Evolutionary conservation across 2,888 invertebrate genomes (phyloP), one percentile per base, ranked within the genome.

Genomic region (Drosophila antonietae): DNA sequence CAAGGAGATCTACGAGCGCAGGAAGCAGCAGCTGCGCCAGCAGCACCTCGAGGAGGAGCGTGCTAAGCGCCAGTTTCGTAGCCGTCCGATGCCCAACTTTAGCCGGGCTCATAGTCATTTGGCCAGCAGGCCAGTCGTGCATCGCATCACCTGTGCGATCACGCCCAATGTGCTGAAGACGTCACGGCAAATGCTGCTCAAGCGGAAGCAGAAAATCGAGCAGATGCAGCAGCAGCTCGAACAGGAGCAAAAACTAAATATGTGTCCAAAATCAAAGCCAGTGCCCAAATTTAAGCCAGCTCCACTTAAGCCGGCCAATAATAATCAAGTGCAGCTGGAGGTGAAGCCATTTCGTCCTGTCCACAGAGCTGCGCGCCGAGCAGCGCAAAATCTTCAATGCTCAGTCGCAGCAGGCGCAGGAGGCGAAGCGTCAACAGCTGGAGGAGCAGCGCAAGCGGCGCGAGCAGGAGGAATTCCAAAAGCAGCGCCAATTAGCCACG

Each of bases 71-170:
- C 68, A 81, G 28, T 86, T 86, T 33, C 90, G 49, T 18, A 88
- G 90, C 44, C 90, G 85, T 0, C 86, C 90, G 5, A 87, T 84
- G 90, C 86, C 86, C 9, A 74, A 86, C 14, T 86, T 90, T n/a
- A 68, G 37, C 0, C 58, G 67, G 23, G 66, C 28, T 5, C 86
- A 90, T 64, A 53, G 75, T 46, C 74, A 77, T 9, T 51, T 56
- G 35, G 35, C 51, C 28, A 68, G 56, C 14, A 63, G n/a, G 28
- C 62, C 28, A 1, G 15, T 49, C 0, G 56, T 57, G 9, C 89
- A 79, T 33, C 89, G 62, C 9, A 23, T 81, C 7, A 89, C 89
- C 33, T 51, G 33, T 9, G 74, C 86, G 4, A 52, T 71, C 7
- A 87, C 88, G 2, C 86, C 86, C 10, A 88, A 90, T 43, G 90